These are phyloP conservation scores for Labeo catla DNA, from an alignment of 2,113 vertebrate species.

Conservation along the genomic window DNA sequence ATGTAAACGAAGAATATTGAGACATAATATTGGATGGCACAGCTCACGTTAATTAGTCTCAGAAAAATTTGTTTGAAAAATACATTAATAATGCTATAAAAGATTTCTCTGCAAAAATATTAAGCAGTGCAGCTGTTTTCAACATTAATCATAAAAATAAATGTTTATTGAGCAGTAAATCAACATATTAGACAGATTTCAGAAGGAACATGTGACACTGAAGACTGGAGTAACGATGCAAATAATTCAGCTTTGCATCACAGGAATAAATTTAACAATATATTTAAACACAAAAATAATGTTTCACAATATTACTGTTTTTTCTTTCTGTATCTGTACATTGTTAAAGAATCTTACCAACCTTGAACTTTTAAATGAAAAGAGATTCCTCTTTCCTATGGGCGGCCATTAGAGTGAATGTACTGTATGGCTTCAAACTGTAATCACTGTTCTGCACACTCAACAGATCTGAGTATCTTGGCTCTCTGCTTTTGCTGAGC, in stretches of 20 bases:
- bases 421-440: not conserved
- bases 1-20: not conserved
- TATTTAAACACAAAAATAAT: no score
- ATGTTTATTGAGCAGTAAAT: not conserved
- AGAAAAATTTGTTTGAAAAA: not conserved
- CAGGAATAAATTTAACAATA: no score
- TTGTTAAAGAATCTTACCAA: not conserved
- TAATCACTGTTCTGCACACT: not conserved
- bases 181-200: not conserved
- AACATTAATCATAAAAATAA: not conserved
- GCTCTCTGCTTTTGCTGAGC: slow-evolving; percentile 11
- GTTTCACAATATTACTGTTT: not conserved
- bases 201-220: not conserved
- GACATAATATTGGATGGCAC: not conserved
- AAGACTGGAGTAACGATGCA: not conserved
- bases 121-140: not conserved
- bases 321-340: not conserved
- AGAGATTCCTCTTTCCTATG: not conserved
- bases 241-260: not conserved
- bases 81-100: not conserved
- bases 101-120: not conserved
- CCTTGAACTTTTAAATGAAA: not conserved
- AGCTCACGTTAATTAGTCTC: not conserved
- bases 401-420: not conserved
- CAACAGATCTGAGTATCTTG: slow-evolving; percentile 24